phyloP scores from a whole-genome alignment of 2,888 invertebrate species.

The Chrysomela aeneicollis region DNA sequence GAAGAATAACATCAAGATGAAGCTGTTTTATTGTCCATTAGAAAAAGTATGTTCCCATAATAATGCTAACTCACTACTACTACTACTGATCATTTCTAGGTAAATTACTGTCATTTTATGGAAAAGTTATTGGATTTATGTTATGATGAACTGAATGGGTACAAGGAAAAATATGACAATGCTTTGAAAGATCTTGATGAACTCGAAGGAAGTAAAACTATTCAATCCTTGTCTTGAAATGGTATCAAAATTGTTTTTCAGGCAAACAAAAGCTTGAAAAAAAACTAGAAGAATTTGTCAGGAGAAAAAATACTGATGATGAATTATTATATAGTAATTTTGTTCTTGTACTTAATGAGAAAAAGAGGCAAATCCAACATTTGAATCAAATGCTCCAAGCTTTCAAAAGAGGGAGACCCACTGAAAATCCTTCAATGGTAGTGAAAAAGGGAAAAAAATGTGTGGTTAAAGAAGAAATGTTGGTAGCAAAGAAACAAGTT shows the following conservation, averaged over 20 bases:
- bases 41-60: not conserved
- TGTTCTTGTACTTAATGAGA: conserved; percentile 55
- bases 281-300: conserved; percentile 46
- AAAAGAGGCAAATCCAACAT: conserved; percentile 55
- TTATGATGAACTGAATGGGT: not conserved
- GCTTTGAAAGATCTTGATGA: not conserved
- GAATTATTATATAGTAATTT: conserved; percentile 52
- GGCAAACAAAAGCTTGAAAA: conserved; percentile 36
- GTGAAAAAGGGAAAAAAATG: conserved; percentile 34
- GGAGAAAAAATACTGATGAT: conserved; percentile 48
- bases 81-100: not conserved
- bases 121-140: not conserved
- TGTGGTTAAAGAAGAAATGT: conserved; percentile 29
- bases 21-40: conserved; percentile 4
- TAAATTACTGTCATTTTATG: not conserved
- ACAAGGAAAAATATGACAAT: not conserved
- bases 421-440: conserved; percentile 39
- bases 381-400: conserved; percentile 54
- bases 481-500: conserved; percentile 31
- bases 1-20: conserved; percentile 10
- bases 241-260: conserved; percentile 29
- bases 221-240: not conserved
- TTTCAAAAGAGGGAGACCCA: conserved; percentile 43
- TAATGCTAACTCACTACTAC: not conserved
- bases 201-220: not conserved